A percentile compares a stretch with the other conserved stretches of the same genome.
Evolutionary conservation across 2,113 vertebrate genomes (phyloP).

Genomic region (Delphinus delphis): DNA sequence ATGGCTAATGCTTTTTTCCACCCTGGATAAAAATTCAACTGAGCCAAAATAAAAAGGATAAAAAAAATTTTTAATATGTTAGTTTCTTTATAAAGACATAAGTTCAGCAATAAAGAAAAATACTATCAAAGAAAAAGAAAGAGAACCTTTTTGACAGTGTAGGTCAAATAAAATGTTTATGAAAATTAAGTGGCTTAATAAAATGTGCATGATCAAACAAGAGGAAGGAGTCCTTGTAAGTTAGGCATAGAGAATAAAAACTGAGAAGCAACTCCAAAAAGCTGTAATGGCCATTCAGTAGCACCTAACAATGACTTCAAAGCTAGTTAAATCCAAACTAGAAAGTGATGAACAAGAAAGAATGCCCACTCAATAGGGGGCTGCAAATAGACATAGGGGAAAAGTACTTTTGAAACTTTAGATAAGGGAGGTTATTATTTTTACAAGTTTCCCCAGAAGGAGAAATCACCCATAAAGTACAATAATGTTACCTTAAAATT

Average conservation of each 20-base stretch:
- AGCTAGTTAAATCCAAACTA: background rate
- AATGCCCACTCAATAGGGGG: background rate
- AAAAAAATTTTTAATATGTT: background rate
- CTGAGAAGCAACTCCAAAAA: background rate
- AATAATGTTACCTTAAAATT: background rate
- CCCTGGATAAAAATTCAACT: background rate
- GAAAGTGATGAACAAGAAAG: background rate
- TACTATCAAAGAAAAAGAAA: background rate
- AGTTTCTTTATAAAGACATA: background rate
- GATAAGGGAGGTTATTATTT: background rate
- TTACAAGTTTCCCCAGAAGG: background rate
- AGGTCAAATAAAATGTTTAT: conserved; percentile 13
- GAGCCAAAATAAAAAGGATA: background rate
- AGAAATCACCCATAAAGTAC: background rate
- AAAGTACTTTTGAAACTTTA: background rate
- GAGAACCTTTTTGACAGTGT: background rate
- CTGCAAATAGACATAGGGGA: background rate
- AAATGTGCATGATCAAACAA: background rate
- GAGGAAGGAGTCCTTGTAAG: background rate
- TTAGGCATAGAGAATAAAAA: background rate
- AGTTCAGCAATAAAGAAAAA: background rate
- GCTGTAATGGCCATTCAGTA: background rate
- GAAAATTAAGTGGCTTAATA: background rate
- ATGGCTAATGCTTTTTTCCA: background rate
- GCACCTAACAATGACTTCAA: background rate